Evolutionary conservation across 2,888 invertebrate species (phyloP), one percentile per base, ranked within the genome.

Genomic region (Drosophila ustulata): DNA sequence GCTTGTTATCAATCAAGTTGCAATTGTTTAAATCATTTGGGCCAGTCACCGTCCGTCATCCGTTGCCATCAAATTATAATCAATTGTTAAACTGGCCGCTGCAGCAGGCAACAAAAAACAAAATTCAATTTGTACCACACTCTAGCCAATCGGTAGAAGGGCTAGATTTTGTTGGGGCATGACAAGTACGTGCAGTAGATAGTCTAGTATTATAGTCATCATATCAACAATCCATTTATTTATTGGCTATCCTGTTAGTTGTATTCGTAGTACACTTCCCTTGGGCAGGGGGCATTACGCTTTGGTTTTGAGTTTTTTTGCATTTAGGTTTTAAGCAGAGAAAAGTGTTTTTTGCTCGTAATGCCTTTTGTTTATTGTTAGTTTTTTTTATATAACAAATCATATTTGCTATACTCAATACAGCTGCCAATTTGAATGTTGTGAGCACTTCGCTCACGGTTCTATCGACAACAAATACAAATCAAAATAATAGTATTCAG

Each of bases 381-480:
- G 51, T 45, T 51, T 56, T 50, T 34, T 34, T 37, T 37, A 7
- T 47, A 56, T 55, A 61, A 11, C 23, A 11, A 37, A 32, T 25
- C 25, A 18, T n/a, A 8, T 11, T 47, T 7, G 30, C 52, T 52
- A 56, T 69, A 78, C 66, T 70, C 63, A 53, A 65, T 51, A 75
- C 59, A 66, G 79, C 79, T 77, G 79, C 79, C 76, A 80, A 69
- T 69, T 47, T 76, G 61, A 69, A 68, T 56, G 37, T 30, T 30
- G 53, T 69, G 47, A 46, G 9, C 50, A 41, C 7, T 18, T 6
- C 25, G 46, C 23, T 57, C 63, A 47, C 26, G 56, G 30, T 50
- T 64, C 47, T 51, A 37, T 11, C 37, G 46, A 37, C 23, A 64
- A 65, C 37, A 46, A 63, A 68, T 50, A 74, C 39, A 56, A 65